phyloP scores from a whole-genome alignment of 2,888 invertebrate species.

The Nephrotoma flavescens region DNA sequence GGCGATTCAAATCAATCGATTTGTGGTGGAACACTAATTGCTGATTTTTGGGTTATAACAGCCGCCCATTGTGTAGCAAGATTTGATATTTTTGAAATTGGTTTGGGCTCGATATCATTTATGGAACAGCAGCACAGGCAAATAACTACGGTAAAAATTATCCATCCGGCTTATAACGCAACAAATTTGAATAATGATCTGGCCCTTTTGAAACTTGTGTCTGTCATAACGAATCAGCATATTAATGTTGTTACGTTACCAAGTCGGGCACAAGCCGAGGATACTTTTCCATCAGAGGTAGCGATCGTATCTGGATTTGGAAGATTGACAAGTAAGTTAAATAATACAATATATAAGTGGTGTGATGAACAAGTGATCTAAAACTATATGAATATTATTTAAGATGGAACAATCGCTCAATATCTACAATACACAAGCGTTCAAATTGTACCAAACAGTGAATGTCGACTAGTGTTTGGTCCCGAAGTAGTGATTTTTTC shows the following conservation, averaged over 20 bases:
- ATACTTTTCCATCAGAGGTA: neutral
- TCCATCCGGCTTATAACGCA: neutral
- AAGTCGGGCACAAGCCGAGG: neutral
- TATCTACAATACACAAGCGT: slow-evolving; percentile 5
- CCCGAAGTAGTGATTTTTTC: slow-evolving; percentile 10
- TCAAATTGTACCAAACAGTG: slow-evolving; percentile 10
- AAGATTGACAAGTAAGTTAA: neutral
- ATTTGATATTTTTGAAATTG: neutral
- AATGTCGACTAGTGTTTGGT: slow-evolving; percentile 11
- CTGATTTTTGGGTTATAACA: neutral
- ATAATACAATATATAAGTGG: neutral
- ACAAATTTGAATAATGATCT: neutral
- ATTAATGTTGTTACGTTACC: neutral
- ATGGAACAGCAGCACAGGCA: neutral
- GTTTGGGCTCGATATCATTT: neutral
- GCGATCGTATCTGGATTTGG: neutral
- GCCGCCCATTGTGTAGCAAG: neutral
- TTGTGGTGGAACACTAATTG: neutral
- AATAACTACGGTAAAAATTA: neutral
- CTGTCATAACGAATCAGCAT: neutral
- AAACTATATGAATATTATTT: neutral
- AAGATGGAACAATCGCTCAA: neutral
- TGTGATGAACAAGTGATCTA: neutral
- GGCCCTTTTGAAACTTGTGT: neutral
- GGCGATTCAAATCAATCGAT: neutral